Evolutionary conservation across 64 coral and sea anemone genomes (phyloP).

Genomic region (Actinia equina): DNA sequence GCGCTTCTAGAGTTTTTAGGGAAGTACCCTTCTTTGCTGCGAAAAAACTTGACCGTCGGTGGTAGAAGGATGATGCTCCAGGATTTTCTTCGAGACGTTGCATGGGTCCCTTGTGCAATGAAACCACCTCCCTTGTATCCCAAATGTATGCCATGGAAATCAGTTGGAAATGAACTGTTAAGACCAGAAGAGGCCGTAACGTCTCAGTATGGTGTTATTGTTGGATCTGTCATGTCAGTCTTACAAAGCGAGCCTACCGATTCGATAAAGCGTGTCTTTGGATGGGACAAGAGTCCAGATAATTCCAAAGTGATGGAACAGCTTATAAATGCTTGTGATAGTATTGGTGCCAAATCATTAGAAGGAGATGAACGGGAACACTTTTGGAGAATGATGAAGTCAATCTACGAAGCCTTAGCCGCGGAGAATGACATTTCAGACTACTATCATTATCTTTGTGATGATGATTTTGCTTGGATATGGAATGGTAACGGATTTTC

Average conservation of each 20-base stretch:
- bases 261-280: slow-evolving; percentile 40
- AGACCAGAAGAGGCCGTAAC: slow-evolving; percentile 27
- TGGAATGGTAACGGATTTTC: slow-evolving; percentile 79
- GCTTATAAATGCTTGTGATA: slow-evolving; percentile 26
- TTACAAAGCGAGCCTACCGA: not conserved
- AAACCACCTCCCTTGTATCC: slow-evolving; percentile 25
- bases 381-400: slow-evolving; percentile 49
- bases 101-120: slow-evolving; percentile 30
- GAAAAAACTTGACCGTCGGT: not conserved
- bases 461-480: slow-evolving; percentile 40
- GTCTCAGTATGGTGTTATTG: slow-evolving; percentile 30
- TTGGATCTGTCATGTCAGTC: slow-evolving; percentile 50
- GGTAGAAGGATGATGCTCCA: not conserved
- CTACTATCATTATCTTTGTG: not conserved
- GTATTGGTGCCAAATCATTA: not conserved
- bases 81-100: not conserved
- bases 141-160: slow-evolving; percentile 33
- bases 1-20: slow-evolving; percentile 38
- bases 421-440: not conserved
- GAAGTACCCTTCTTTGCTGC: not conserved
- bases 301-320: slow-evolving; percentile 34
- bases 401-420: slow-evolving; percentile 50
- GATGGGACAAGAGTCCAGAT: slow-evolving; percentile 50
- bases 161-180: not conserved
- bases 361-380: not conserved